Conservation (phyloP, 2,888 invertebrate species). For the Abscondita cerata region DNA sequence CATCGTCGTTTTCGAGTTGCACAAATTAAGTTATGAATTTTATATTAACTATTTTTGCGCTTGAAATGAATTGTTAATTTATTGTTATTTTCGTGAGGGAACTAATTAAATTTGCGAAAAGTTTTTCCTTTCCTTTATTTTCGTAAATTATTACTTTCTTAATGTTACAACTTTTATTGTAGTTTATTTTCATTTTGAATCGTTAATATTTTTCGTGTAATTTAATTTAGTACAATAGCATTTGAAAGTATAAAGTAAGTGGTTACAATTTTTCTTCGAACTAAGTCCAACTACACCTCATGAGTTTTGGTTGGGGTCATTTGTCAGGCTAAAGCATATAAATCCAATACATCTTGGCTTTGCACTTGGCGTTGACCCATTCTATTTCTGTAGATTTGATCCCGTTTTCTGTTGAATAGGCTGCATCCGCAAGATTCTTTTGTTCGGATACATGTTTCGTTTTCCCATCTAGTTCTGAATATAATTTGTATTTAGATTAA, state of each 20-base stretch:
- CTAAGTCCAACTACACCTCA: slow-evolving; percentile 27
- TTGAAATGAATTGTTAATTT: too few relatives aligned
- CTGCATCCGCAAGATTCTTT: not conserved
- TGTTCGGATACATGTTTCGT: too few relatives aligned
- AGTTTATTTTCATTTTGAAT: too few relatives aligned
- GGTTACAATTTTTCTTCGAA: slow-evolving; percentile 19
- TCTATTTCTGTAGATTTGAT: slow-evolving; percentile 28
- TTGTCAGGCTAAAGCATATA: slow-evolving; percentile 56
- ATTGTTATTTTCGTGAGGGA: too few relatives aligned
- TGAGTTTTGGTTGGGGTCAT: slow-evolving; percentile 47
- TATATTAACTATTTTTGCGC: too few relatives aligned
- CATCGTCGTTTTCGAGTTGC: slow-evolving; percentile 3
- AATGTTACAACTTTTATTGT: too few relatives aligned
- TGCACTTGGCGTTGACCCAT: slow-evolving; percentile 19
- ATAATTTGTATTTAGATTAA: too few relatives aligned
- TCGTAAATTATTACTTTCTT: too few relatives aligned
- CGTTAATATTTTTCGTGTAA: too few relatives aligned
- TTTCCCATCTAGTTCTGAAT: too few relatives aligned
- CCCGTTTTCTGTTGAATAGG: slow-evolving; percentile 26
- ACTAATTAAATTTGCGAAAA: too few relatives aligned
- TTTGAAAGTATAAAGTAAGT: slow-evolving; percentile 4
- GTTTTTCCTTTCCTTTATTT: too few relatives aligned
- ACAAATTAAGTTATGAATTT: not conserved
- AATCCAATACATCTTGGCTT: slow-evolving; percentile 53
- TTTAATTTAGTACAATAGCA: not conserved